Conservation (phyloP, 92 coral and sea anemone genomes). For the Bergia puertoricense region DNA sequence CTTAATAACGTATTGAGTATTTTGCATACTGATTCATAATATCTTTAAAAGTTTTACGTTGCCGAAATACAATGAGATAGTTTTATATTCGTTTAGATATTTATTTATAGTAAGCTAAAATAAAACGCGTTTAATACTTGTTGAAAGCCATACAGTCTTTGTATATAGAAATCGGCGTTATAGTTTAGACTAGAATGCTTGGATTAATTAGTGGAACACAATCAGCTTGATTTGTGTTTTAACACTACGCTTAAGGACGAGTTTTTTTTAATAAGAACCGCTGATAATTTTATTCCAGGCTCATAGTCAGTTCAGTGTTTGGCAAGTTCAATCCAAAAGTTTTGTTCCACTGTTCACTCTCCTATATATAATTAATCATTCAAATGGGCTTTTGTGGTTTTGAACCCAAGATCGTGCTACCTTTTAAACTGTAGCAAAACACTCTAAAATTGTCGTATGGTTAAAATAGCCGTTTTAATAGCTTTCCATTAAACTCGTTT, state of each 20-base stretch:
- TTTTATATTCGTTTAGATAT: not conserved
- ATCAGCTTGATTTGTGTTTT: not conserved
- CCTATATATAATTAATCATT: no score
- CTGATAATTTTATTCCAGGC: not conserved
- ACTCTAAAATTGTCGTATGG: no score
- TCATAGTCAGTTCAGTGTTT: no score
- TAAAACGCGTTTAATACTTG: not conserved
- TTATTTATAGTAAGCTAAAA: not conserved
- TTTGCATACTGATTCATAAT: not conserved
- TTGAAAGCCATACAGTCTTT: not conserved
- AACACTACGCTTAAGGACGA: not conserved
- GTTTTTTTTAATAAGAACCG: not conserved
- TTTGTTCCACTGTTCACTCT: not conserved
- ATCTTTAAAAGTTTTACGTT: not conserved
- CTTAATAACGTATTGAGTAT: not conserved
- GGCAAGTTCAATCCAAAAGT: not conserved
- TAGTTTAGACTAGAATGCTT: not conserved
- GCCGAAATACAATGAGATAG: not conserved
- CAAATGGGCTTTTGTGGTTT: no score
- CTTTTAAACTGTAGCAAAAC: no score
- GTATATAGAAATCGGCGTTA: slow-evolving; percentile 2
- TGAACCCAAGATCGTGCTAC: no score
- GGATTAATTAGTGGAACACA: not conserved
- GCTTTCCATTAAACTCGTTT: no score
- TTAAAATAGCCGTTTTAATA: no score